phyloP scores from a whole-genome alignment of 2,888 invertebrate species.

The Sinodicranocentrus sp. region DNA sequence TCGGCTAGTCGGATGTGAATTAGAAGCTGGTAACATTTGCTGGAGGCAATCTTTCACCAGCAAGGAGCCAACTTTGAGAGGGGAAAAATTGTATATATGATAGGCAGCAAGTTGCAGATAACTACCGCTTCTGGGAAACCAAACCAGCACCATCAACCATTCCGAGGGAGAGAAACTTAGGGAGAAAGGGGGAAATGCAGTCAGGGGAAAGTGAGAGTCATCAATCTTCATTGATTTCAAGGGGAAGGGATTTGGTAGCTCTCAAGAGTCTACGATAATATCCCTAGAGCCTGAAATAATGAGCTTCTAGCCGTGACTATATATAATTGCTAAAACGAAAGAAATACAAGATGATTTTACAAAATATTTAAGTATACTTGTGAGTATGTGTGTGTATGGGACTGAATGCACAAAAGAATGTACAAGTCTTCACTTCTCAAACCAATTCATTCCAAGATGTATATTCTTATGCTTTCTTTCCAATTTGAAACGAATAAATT shows the following conservation, averaged over 20 bases:
- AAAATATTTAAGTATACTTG: no score
- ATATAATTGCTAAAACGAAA: no score
- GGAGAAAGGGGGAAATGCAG: constrained; percentile 13
- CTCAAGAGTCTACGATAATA: constrained; percentile 68
- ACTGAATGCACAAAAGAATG: neutral
- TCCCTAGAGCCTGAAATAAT: constrained; percentile 74
- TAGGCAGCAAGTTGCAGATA: neutral
- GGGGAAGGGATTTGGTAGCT: constrained; percentile 71
- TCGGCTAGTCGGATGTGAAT: constrained; percentile 7
- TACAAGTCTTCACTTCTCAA: constrained; percentile 31
- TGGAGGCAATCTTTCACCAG: constrained; percentile 1
- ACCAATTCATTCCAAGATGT: constrained; percentile 26
- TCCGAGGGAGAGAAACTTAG: constrained; percentile 5
- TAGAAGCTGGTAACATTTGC: neutral
- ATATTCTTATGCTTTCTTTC: constrained; percentile 41
- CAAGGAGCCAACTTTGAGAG: neutral
- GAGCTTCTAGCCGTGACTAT: constrained; percentile 53
- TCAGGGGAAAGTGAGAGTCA: constrained; percentile 72
- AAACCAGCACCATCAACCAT: no score
- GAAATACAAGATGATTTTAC: no score
- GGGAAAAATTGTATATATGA: neutral
- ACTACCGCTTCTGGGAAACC: neutral
- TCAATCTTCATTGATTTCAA: constrained; percentile 76
- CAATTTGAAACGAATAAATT: constrained; percentile 60
- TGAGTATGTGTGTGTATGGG: neutral